phyloP scores from a whole-genome alignment of 2,888 invertebrate species.

The Corbicula japonica region DNA sequence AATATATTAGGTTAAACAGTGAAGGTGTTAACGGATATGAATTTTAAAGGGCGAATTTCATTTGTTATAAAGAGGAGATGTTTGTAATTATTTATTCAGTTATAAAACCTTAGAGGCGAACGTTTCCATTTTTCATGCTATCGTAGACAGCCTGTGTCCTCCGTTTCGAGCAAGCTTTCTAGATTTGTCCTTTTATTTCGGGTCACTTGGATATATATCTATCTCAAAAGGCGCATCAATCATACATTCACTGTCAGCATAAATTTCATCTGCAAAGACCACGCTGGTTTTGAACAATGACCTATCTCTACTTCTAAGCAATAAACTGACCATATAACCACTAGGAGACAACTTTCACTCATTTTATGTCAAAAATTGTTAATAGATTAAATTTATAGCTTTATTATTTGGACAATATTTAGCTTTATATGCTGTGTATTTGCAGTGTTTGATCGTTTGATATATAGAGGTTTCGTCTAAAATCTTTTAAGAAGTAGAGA shows the following conservation, averaged over 20 bases:
- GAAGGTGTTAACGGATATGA: too few species aligned
- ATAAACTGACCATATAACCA: constrained; percentile 63
- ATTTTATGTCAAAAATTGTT: constrained; percentile 12
- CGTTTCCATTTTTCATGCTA: constrained; percentile 32
- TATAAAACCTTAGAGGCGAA: constrained; percentile 32
- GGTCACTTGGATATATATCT: constrained; percentile 14
- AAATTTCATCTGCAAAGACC: constrained; percentile 23
- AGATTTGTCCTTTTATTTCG: background rate
- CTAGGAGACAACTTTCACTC: constrained; percentile 43
- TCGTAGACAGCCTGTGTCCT: background rate
- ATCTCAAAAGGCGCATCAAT: constrained; percentile 23
- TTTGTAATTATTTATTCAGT: constrained; percentile 21
- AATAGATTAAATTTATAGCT: constrained; percentile 18
- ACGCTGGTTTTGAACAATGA: constrained; percentile 45
- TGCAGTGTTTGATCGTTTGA: too few species aligned
- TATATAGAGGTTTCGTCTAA: too few species aligned
- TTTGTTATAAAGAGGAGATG: too few species aligned
- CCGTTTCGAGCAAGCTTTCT: background rate
- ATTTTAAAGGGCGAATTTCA: too few species aligned
- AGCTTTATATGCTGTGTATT: too few species aligned
- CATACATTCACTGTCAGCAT: constrained; percentile 24
- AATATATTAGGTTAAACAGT: too few species aligned
- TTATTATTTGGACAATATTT: too few species aligned
- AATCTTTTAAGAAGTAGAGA: too few species aligned
- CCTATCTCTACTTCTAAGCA: constrained; percentile 48